These are phyloP conservation scores for Elymnias hypermnestra DNA, from an alignment of 1,140 invertebrate species.

Conservation along the genomic window DNA sequence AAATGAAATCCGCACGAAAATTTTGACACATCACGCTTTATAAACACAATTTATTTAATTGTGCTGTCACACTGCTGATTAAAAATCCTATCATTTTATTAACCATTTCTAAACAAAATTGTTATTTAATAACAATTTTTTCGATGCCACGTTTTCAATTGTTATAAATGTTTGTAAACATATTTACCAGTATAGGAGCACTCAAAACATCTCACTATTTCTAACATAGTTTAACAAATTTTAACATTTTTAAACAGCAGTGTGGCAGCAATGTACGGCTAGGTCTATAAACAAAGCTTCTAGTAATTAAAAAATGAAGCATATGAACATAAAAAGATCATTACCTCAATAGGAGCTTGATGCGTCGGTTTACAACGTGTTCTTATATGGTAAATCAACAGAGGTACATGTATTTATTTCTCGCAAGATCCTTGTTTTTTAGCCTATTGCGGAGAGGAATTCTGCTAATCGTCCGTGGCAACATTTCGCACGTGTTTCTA, in stretches of 20 bases:
- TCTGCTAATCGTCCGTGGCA: slow-evolving; percentile 64
- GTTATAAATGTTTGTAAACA: too few relatives aligned
- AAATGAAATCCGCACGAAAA: too few relatives aligned
- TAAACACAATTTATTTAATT: too few relatives aligned
- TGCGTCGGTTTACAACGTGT: slow-evolving; percentile 33
- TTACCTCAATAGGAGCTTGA: slow-evolving; percentile 47
- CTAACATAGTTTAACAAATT: too few relatives aligned
- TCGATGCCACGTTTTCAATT: too few relatives aligned
- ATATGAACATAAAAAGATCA: slow-evolving; percentile 34
- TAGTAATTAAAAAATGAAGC: slow-evolving; percentile 28
- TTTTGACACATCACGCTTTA: too few relatives aligned
- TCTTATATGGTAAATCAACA: slow-evolving; percentile 57
- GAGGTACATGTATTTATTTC: slow-evolving; percentile 39
- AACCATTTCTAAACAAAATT: too few relatives aligned
- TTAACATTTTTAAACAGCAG: not conserved
- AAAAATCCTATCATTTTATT: too few relatives aligned
- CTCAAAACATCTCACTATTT: too few relatives aligned
- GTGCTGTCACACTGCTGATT: too few relatives aligned
- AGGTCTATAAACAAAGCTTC: slow-evolving; percentile 15
- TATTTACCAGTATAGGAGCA: too few relatives aligned
- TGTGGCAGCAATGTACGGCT: not conserved
- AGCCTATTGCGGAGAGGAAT: slow-evolving; percentile 61
- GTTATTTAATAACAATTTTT: too few relatives aligned
- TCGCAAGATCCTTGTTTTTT: slow-evolving; percentile 66
- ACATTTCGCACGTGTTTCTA: slow-evolving; percentile 60